Percentiles rank a stretch among this genome's conserved stretches.
Conservation (phyloP, 2,113 vertebrate genomes). For the Chaetorhynchus papuensis region DNA sequence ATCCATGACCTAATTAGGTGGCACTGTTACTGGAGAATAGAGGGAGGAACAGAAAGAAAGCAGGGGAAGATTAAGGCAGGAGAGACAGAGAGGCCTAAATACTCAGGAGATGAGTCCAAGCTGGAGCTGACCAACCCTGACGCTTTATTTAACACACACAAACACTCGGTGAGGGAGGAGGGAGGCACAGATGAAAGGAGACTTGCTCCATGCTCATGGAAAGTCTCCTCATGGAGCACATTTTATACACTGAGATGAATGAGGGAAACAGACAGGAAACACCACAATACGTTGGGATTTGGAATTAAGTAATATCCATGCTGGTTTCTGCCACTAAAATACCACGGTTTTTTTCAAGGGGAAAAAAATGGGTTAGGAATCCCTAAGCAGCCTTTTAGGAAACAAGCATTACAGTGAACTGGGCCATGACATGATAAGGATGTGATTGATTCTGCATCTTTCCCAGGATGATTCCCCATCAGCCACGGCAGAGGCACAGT, state of each 20-base stretch:
- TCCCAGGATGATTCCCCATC: neutral
- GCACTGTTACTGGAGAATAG: neutral
- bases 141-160: neutral
- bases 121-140: neutral
- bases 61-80: neutral
- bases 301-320: neutral
- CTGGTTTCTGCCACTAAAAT: neutral
- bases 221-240: neutral
- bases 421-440: neutral
- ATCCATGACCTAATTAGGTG: conserved; percentile 55
- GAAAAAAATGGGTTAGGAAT: neutral
- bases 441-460: neutral
- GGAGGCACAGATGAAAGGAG: neutral
- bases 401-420: neutral
- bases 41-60: neutral
- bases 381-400: neutral
- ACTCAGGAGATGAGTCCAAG: neutral
- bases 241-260: neutral
- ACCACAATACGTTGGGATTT: neutral
- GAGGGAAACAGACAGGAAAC: neutral
- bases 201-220: neutral
- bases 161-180: neutral
- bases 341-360: neutral
- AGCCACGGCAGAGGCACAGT: neutral
- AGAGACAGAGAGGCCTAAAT: neutral